Percentiles rank a stretch among this genome's conserved stretches.
Evolutionary conservation across 1,140 invertebrate genomes (phyloP).

Genomic region (Drosophila pseudoobscura): DNA sequence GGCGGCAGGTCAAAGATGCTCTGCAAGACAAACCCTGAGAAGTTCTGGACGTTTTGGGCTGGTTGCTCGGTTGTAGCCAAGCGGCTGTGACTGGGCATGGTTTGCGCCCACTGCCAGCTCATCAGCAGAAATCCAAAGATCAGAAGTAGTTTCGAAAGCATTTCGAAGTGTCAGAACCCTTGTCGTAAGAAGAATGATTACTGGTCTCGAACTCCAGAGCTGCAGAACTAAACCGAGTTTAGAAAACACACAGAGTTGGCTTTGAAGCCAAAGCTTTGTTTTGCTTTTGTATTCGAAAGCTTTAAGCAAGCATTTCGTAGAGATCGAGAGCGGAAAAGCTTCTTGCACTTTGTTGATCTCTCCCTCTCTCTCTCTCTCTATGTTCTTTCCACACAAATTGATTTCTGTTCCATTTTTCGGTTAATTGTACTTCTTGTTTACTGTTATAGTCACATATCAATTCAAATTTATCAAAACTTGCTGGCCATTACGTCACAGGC

Average conservation of each 20-base stretch:
- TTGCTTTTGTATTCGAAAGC: conserved; percentile 10
- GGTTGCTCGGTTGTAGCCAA: neutral
- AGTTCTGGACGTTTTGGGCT: neutral
- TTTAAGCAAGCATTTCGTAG: conserved; percentile 8
- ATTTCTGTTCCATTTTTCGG: no score
- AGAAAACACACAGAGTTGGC: neutral
- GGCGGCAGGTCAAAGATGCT: conserved; percentile 14
- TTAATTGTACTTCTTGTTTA: neutral
- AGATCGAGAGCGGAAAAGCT: conserved; percentile 3
- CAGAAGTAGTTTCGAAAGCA: no score
- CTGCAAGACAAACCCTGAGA: conserved; percentile 5
- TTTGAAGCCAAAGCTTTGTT: neutral
- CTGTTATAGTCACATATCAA: neutral
- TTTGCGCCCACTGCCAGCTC: no score
- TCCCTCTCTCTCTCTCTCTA: no score
- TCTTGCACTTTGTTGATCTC: neutral
- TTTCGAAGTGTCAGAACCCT: no score
- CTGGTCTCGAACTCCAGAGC: no score
- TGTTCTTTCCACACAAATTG: neutral
- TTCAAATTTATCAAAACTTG: neutral
- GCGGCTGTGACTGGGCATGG: no score
- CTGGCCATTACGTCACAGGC: conserved; percentile 14
- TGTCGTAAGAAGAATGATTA: no score
- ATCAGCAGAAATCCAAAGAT: no score
- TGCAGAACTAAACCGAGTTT: conserved; percentile 13